Evolutionary conservation across 2,797 vertebrate genomes (phyloP).

Genomic region (Catostomus latipinnis): DNA sequence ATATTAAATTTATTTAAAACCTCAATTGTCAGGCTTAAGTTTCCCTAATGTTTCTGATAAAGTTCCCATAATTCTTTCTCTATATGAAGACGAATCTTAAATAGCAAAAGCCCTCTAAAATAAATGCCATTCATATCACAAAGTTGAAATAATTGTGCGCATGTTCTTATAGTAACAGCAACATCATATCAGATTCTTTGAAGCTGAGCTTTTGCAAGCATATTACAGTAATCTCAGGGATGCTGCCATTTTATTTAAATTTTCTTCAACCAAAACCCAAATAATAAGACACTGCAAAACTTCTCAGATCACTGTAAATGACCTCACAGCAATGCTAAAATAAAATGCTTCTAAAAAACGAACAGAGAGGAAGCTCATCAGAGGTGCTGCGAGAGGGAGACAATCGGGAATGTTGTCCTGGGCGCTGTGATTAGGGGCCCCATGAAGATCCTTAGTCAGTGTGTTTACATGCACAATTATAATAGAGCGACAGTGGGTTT

Average conservation of each 20-base stretch:
- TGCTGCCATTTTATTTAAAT: slow-evolving; percentile 18
- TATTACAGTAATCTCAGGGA: not conserved
- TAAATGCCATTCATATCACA: slow-evolving; percentile 29
- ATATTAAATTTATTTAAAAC: too few species aligned
- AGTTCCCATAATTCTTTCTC: too few species aligned
- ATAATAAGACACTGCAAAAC: not conserved
- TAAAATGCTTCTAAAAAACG: not conserved
- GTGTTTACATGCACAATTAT: too few species aligned
- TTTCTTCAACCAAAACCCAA: not conserved
- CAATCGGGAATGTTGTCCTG: too few species aligned
- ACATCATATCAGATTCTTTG: not conserved
- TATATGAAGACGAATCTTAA: too few species aligned
- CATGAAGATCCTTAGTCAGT: too few species aligned
- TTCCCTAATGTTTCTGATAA: not conserved
- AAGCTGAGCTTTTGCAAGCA: not conserved
- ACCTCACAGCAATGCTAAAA: not conserved
- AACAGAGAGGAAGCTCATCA: not conserved
- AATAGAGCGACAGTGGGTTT: too few species aligned
- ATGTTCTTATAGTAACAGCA: slow-evolving; percentile 18
- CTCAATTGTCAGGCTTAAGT: not conserved
- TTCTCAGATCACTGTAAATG: not conserved
- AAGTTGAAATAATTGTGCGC: slow-evolving; percentile 37
- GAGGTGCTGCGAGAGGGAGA: too few species aligned
- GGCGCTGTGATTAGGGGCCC: too few species aligned
- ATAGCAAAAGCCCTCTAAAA: slow-evolving; percentile 14